These are phyloP conservation scores for Malthinus flaveolus DNA, from an alignment of 2,888 invertebrate genomes.

Conservation along the genomic window DNA sequence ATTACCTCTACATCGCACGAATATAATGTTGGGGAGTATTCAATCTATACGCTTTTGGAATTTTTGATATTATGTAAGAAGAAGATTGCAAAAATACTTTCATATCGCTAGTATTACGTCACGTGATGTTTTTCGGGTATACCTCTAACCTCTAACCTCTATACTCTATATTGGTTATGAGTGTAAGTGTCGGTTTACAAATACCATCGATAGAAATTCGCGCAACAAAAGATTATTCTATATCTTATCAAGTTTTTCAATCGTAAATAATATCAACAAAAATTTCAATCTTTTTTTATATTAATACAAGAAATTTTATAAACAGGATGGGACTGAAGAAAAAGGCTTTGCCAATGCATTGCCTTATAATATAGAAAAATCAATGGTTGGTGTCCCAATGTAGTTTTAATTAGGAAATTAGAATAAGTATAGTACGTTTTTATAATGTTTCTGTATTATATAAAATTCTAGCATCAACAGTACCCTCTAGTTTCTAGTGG, in stretches of 20 bases:
- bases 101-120: constrained; percentile 40
- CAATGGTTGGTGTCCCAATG: no score
- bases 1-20: neutral
- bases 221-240: constrained; percentile 3
- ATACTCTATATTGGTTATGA: neutral
- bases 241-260: neutral
- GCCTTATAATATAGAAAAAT: no score
- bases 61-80: constrained; percentile 32
- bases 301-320: no score
- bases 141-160: constrained; percentile 3
- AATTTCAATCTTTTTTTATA: no score
- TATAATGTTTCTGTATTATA: no score
- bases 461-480: no score
- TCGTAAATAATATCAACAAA: neutral
- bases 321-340: no score
- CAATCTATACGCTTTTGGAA: constrained; percentile 27
- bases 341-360: no score
- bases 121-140: constrained; percentile 35
- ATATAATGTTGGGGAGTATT: constrained; percentile 6
- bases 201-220: constrained; percentile 1
- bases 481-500: no score
- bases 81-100: constrained; percentile 40
- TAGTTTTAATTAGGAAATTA: no score
- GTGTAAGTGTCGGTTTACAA: neutral
- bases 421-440: no score